Conservation (phyloP, 2,113 vertebrate genomes). For the Misgurnus anguillicaudatus region DNA sequence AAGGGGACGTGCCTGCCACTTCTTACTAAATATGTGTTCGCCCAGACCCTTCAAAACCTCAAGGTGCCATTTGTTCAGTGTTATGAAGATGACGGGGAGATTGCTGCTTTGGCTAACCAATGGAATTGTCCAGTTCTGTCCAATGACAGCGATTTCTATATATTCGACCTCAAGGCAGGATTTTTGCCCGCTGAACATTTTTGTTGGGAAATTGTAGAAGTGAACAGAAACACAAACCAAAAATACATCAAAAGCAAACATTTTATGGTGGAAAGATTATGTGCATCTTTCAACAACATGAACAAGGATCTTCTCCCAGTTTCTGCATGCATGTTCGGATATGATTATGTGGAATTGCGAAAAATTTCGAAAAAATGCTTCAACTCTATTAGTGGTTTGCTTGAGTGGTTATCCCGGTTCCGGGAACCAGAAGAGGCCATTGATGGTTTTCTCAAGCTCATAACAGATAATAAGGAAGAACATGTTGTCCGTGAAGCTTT, state of each 20-base stretch:
- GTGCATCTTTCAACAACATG: constrained; percentile 66
- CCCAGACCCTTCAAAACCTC: constrained; percentile 77
- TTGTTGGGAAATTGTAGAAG: constrained; percentile 69
- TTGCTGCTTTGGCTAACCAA: constrained; percentile 79
- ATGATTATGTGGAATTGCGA: constrained; percentile 73
- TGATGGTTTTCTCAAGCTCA: constrained; percentile 59
- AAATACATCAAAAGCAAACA: constrained; percentile 73
- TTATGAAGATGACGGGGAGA: constrained; percentile 80
- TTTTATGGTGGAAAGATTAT: constrained; percentile 72
- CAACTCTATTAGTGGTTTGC: constrained; percentile 68
- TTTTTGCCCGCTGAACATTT: constrained; percentile 78
- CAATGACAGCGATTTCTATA: constrained; percentile 85
- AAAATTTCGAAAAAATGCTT: background rate
- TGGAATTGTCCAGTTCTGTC: constrained; percentile 87
- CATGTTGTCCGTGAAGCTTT: constrained; percentile 51
- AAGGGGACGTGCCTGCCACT: constrained; percentile 66
- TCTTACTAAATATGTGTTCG: constrained; percentile 74
- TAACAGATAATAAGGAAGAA: constrained; percentile 33
- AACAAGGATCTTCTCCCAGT: constrained; percentile 74
- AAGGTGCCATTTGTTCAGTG: constrained; percentile 76
- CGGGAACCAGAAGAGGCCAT: constrained; percentile 63
- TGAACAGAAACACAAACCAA: background rate
- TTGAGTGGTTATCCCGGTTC: constrained; percentile 79
- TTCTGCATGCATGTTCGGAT: constrained; percentile 80
- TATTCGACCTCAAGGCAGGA: constrained; percentile 79